Conservation (phyloP, 2,888 invertebrate species). For the Diarsia dahlii region DNA sequence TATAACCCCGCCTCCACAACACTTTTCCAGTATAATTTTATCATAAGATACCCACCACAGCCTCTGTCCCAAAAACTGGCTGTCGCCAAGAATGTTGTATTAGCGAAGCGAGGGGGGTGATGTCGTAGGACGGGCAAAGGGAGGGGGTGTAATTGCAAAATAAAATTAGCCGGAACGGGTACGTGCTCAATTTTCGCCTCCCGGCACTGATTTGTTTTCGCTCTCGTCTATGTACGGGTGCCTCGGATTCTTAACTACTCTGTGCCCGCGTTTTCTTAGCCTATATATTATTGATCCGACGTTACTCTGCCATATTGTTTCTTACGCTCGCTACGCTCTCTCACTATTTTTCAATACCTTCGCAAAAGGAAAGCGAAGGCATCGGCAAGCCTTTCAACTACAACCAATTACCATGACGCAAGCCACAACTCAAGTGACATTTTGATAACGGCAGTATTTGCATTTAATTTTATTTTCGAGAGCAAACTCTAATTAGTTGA, state of each 20-base stretch:
- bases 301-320: slow-evolving; percentile 84
- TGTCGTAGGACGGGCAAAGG: slow-evolving; percentile 65
- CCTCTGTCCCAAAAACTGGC: slow-evolving; percentile 79
- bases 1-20: slow-evolving; percentile 39
- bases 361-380: slow-evolving; percentile 8
- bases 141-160: slow-evolving; percentile 90
- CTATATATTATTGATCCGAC: slow-evolving; percentile 89
- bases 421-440: slow-evolving; percentile 62
- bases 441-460: slow-evolving; percentile 70
- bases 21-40: slow-evolving; percentile 62
- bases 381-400: slow-evolving; percentile 30
- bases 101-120: slow-evolving; percentile 77
- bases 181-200: slow-evolving; percentile 91
- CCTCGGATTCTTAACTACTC: slow-evolving; percentile 76
- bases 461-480: slow-evolving; percentile 73
- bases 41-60: slow-evolving; percentile 64
- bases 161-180: slow-evolving; percentile 91
- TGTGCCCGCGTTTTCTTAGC: slow-evolving; percentile 83
- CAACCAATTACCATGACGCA: slow-evolving; percentile 60
- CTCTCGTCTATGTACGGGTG: slow-evolving; percentile 81
- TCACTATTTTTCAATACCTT: slow-evolving; percentile 48
- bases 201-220: slow-evolving; percentile 90
- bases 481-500: slow-evolving; percentile 83
- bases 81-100: slow-evolving; percentile 90
- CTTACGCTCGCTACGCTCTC: slow-evolving; percentile 64